A percentile compares a stretch with the other conserved stretches of the same genome.
Conservation (phyloP, 2,888 invertebrate species). For the Xanthia togata region DNA sequence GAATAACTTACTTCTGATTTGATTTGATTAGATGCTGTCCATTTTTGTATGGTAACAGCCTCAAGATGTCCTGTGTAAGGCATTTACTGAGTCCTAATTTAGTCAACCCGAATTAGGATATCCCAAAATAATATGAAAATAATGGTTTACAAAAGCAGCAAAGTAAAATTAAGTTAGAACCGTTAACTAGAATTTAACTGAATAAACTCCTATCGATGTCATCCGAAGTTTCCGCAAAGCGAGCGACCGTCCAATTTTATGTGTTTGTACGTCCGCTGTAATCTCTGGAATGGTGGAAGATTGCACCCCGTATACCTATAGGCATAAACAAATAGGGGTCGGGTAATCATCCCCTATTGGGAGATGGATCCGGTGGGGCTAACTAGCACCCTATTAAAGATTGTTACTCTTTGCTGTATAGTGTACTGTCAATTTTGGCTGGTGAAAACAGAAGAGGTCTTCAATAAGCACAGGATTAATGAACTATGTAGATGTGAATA, state of each 20-base stretch:
- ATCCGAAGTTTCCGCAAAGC: constrained; percentile 21
- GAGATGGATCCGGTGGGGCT: constrained; percentile 5
- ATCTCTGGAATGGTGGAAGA: constrained; percentile 41
- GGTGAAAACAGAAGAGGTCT: neutral
- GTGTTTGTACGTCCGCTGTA: constrained; percentile 36
- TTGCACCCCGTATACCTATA: constrained; percentile 34
- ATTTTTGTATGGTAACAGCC: neutral
- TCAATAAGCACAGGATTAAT: constrained; percentile 11
- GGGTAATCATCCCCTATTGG: constrained; percentile 12
- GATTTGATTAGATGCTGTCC: neutral
- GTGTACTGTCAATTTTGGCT: neutral
- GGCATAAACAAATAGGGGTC: constrained; percentile 39
- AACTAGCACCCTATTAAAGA: constrained; percentile 24
- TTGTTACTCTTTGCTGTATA: constrained; percentile 2
- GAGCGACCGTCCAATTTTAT: constrained; percentile 35
- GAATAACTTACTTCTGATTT: neutral
- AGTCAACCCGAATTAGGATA: neutral
- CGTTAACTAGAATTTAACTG: constrained; percentile 23
- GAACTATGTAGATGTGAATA: neutral
- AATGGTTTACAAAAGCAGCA: constrained; percentile 1
- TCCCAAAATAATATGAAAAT: no score
- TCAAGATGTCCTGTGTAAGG: neutral
- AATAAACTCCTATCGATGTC: constrained; percentile 41
- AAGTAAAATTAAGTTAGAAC: constrained; percentile 4
- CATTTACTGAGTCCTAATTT: neutral